Percentiles rank a stretch among this genome's conserved stretches.
These are phyloP conservation scores for Eurois occulta DNA, from an alignment of 2,888 invertebrate species.

Conservation along the genomic window DNA sequence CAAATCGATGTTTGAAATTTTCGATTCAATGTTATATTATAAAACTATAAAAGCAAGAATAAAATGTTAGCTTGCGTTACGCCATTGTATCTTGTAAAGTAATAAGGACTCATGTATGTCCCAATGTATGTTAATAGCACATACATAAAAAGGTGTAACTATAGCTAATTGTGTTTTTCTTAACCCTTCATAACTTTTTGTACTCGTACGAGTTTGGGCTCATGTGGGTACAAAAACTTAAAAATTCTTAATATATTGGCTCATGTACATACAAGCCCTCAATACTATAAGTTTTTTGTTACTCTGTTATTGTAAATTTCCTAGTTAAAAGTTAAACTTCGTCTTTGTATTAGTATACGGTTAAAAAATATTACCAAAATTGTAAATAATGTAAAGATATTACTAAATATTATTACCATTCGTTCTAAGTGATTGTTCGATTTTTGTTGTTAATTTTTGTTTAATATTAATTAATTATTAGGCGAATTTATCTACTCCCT, in stretches of 20 bases:
- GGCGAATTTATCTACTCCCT: conserved; percentile 65
- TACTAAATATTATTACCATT: conserved; percentile 90
- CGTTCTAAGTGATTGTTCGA: conserved; percentile 89
- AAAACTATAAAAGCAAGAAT: conserved; percentile 49
- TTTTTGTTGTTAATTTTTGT: conserved; percentile 89
- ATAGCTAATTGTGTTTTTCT: conserved; percentile 42
- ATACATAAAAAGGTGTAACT: conserved; percentile 33
- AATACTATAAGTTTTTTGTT: conserved; percentile 82
- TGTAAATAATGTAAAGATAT: conserved; percentile 91
- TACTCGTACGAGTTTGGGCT: conserved; percentile 30
- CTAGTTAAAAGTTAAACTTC: conserved; percentile 83
- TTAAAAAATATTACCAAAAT: conserved; percentile 87
- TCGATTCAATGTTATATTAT: conserved; percentile 63
- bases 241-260: conserved; percentile 72
- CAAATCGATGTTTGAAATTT: conserved; percentile 83
- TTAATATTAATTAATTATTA: conserved; percentile 81
- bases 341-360: conserved; percentile 88
- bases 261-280: conserved; percentile 82
- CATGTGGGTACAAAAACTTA: conserved; percentile 29
- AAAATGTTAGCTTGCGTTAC: conserved; percentile 50
- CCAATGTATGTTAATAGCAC: conserved; percentile 5
- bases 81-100: conserved; percentile 27
- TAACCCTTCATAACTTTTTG: conserved; percentile 20
- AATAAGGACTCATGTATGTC: conserved; percentile 15
- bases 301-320: conserved; percentile 86